Conservation (phyloP, 35 echinoderm and acorn worm genomes). For the Heliocidaris erythrogramma region DNA sequence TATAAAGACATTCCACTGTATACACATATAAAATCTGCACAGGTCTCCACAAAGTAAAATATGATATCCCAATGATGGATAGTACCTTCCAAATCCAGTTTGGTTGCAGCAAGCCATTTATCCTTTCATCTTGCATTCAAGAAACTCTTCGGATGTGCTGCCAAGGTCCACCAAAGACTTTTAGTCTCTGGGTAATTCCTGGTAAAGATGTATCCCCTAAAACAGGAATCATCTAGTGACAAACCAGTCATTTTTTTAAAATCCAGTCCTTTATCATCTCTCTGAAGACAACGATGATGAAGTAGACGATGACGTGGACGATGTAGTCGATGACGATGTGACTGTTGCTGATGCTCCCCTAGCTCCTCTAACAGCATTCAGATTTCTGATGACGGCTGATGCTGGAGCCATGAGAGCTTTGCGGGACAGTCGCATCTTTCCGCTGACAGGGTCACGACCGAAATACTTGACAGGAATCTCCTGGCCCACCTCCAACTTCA, state of each 20-base stretch:
- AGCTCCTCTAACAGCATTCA: constrained; percentile 59
- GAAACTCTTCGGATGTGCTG: not conserved
- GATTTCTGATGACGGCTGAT: constrained; percentile 76
- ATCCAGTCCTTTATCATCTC: not conserved
- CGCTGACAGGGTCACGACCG: constrained; percentile 93
- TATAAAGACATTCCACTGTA: not conserved
- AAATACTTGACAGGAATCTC: constrained; percentile 95
- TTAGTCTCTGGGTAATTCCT: not conserved
- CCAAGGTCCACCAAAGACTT: not conserved
- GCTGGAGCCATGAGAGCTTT: constrained; percentile 95
- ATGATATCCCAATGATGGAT: not conserved
- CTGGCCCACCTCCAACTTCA: constrained; percentile 85
- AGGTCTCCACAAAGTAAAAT: not conserved
- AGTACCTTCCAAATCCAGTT: not conserved
- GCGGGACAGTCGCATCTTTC: constrained; percentile 88
- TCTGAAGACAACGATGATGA: constrained; percentile 2
- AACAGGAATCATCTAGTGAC: not conserved
- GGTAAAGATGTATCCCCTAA: not conserved
- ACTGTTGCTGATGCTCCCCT: not conserved
- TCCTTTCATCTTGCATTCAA: not conserved
- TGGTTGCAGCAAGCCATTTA: not conserved
- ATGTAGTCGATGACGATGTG: not conserved
- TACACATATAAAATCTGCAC: not conserved
- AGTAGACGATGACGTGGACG: not conserved
- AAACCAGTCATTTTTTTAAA: too few relatives aligned